Percentiles rank a stretch among this genome's conserved stretches.
Conservation (phyloP, 2,797 vertebrate species). For the Smutsia temminckii region DNA sequence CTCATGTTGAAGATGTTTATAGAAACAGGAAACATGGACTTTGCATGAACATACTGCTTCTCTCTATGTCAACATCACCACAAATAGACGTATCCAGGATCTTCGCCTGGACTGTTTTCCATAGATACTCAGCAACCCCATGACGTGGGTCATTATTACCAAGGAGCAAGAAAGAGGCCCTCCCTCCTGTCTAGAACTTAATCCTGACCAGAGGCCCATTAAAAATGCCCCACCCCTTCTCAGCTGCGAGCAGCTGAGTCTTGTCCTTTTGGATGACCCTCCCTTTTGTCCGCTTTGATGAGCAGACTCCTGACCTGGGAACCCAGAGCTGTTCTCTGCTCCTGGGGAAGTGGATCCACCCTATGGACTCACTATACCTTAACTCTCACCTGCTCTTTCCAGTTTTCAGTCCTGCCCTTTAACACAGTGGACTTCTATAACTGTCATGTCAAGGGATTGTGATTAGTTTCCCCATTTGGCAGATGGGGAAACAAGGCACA, state of each 20-base stretch:
- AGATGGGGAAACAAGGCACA: neutral
- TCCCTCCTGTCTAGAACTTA: neutral
- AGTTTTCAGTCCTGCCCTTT: neutral
- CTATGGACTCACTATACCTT: neutral
- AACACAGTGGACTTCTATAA: neutral
- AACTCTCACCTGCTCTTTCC: neutral
- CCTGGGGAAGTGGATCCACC: neutral
- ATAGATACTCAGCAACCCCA: constrained; percentile 21
- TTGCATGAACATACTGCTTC: constrained; percentile 68
- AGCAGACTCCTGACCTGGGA: neutral
- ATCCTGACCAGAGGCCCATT: neutral
- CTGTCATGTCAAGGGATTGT: neutral
- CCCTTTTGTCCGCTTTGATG: neutral
- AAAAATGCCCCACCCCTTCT: neutral
- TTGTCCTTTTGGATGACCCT: neutral
- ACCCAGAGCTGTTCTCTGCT: neutral
- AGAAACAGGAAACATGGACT: constrained; percentile 78
- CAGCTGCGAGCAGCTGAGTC: neutral
- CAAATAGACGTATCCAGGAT: constrained; percentile 83
- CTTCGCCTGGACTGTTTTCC: constrained; percentile 74
- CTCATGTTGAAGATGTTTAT: constrained; percentile 80
- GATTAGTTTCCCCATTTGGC: neutral
- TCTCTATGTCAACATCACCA: constrained; percentile 79
- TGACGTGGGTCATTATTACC: constrained; percentile 57
- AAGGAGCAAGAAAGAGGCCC: constrained; percentile 51